Percentiles rank a stretch among this genome's conserved stretches.
phyloP scores from a whole-genome alignment of 2,888 invertebrate genomes.

The Anticlea derivata region DNA sequence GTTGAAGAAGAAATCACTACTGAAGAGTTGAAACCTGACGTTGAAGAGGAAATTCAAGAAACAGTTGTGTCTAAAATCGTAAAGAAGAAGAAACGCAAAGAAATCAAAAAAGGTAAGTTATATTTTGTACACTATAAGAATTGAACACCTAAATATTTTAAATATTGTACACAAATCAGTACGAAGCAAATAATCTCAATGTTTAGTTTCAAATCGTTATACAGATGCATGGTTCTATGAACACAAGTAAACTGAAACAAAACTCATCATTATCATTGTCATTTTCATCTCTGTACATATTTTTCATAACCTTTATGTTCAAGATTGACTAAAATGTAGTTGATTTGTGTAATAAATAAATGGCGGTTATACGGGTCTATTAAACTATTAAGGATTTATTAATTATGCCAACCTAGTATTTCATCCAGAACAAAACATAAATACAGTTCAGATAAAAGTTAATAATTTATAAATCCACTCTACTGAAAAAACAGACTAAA shows the following conservation, averaged over 20 bases:
- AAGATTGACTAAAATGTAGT: slow-evolving; percentile 12
- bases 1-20: slow-evolving; percentile 46
- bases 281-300: slow-evolving; percentile 36
- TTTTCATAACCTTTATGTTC: background rate
- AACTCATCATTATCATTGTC: background rate
- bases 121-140: background rate
- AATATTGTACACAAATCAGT: slow-evolving; percentile 17
- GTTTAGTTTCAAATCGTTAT: slow-evolving; percentile 29
- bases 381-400: background rate
- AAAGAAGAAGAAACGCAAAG: slow-evolving; percentile 39
- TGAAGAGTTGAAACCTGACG: slow-evolving; percentile 16
- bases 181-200: slow-evolving; percentile 24
- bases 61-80: slow-evolving; percentile 47
- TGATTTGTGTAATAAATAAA: slow-evolving; percentile 13
- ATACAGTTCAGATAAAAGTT: too few relatives aligned
- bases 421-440: too few relatives aligned
- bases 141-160: background rate
- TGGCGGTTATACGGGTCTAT: slow-evolving; percentile 3
- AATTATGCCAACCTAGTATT: background rate
- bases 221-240: slow-evolving; percentile 64
- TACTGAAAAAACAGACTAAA: background rate
- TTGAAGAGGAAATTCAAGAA: slow-evolving; percentile 30
- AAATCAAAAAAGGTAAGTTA: slow-evolving; percentile 50
- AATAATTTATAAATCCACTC: too few relatives aligned
- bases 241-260: slow-evolving; percentile 1